Evolutionary conservation across 2,797 vertebrate species (phyloP).

Genomic region (Cacajao melanocephalus): DNA sequence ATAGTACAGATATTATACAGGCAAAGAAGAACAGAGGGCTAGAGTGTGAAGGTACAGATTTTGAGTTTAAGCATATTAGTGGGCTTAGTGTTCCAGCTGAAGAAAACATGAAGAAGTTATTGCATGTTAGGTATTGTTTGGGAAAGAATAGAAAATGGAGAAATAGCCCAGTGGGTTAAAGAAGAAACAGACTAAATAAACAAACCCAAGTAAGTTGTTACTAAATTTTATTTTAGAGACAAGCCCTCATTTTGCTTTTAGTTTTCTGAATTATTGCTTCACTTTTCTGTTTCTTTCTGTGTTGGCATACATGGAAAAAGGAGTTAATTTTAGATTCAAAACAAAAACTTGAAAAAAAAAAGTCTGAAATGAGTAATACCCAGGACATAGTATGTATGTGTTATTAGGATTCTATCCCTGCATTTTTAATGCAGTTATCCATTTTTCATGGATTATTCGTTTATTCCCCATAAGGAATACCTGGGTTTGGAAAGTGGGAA

Average conservation of each 20-base stretch:
- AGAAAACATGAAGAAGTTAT: background rate
- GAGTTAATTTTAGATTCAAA: slow-evolving; percentile 35
- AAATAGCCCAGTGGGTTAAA: background rate
- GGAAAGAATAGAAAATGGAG: background rate
- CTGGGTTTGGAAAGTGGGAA: background rate
- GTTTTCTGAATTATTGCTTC: background rate
- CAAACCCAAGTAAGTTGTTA: background rate
- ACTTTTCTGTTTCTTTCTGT: background rate
- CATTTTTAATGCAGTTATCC: background rate
- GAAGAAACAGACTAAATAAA: background rate
- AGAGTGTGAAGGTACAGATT: background rate
- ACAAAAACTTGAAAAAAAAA: background rate
- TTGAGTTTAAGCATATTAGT: background rate
- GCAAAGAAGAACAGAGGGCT: background rate
- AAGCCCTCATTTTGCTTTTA: slow-evolving; percentile 28
- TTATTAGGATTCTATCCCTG: background rate
- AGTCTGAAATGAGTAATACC: background rate
- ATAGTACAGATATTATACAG: background rate
- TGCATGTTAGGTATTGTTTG: background rate
- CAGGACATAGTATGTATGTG: background rate
- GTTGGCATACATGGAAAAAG: background rate
- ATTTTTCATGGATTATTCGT: background rate
- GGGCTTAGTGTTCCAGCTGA: background rate
- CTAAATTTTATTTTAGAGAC: background rate
- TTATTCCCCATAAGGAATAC: background rate